Conservation (phyloP, 2,888 invertebrate genomes). For the Tubulanus polymorphus region DNA sequence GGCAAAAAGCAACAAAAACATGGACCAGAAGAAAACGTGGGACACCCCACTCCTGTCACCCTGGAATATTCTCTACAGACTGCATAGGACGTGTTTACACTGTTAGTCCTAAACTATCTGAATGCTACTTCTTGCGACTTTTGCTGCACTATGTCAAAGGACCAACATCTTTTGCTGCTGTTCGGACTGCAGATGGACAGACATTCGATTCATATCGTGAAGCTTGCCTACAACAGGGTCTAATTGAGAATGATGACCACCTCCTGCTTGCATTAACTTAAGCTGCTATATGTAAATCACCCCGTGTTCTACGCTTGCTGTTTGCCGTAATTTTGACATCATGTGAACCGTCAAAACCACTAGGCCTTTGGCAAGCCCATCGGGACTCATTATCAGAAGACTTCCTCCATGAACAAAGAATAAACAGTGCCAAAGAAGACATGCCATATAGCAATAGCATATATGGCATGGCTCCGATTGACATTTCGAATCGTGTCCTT, state of each 20-base stretch:
- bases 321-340: slow-evolving; percentile 20
- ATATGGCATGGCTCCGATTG: no score
- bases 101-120: slow-evolving; percentile 24
- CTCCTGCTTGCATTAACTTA: slow-evolving; percentile 32
- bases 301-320: slow-evolving; percentile 21
- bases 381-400: slow-evolving; percentile 7
- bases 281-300: slow-evolving; percentile 18
- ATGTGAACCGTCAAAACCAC: slow-evolving; percentile 18
- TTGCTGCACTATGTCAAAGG: slow-evolving; percentile 11
- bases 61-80: slow-evolving; percentile 7
- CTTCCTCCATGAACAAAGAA: slow-evolving; percentile 1
- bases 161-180: neutral
- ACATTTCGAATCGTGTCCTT: no score
- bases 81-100: slow-evolving; percentile 24
- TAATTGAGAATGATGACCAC: slow-evolving; percentile 42
- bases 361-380: slow-evolving; percentile 21
- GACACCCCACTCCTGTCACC: slow-evolving; percentile 6
- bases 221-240: slow-evolving; percentile 33
- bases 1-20: slow-evolving; percentile 19
- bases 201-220: slow-evolving; percentile 31
- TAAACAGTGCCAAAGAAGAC: no score
- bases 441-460: no score
- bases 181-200: slow-evolving; percentile 20
- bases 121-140: slow-evolving; percentile 22
- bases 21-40: slow-evolving; percentile 20